Evolutionary conservation across 1,140 invertebrate species (phyloP), one percentile per base, ranked within the genome.

Genomic region (Drosophila chauvacae): DNA sequence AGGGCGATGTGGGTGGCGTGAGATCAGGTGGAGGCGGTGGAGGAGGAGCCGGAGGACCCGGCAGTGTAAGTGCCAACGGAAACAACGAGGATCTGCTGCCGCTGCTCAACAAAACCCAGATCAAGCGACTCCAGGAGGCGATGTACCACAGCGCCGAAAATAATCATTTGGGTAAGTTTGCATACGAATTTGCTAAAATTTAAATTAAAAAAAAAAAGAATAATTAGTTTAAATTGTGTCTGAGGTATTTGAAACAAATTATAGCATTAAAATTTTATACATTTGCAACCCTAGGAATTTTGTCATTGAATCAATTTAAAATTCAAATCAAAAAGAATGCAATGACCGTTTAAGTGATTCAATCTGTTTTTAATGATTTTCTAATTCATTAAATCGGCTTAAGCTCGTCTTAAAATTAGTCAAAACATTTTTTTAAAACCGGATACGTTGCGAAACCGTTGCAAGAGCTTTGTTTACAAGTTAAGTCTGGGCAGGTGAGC

Each of bases 101-200:
- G 83, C 93, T 82, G 92, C 95, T 97, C 82, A 97, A 95, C 69
- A 98, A 97, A 93, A 94, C 95, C 20, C 97, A 98, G 93, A 95
- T 96, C 33, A 96, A 97, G 88, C 95, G 96, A 39, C 93, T 98
- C 41, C 97, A 98, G 86, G 97, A 98, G 93, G 97, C 97, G 5
- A 97, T 98, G 97, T 98, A 98, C 92, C 97, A 97, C 87, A 97
- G 96, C 77, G 96, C 96, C 3, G 97, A 98, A 92, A 97, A 96
- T 88, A 97, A 97, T 90, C 96, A 97, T 93, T 94, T 98, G 78
- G 96, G 96, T 96, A 83, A 90, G 91, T 78, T n/a, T 26, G 7
- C 2, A 4, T 26, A 2, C 16, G 2, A 14, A 23, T 11, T 23
- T 23, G 6, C 5, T 47, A 7, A 7, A 3, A 47, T 16, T 9